Evolutionary conservation across 2,888 invertebrate species (phyloP).

Genomic region (Conistra vaccinii): DNA sequence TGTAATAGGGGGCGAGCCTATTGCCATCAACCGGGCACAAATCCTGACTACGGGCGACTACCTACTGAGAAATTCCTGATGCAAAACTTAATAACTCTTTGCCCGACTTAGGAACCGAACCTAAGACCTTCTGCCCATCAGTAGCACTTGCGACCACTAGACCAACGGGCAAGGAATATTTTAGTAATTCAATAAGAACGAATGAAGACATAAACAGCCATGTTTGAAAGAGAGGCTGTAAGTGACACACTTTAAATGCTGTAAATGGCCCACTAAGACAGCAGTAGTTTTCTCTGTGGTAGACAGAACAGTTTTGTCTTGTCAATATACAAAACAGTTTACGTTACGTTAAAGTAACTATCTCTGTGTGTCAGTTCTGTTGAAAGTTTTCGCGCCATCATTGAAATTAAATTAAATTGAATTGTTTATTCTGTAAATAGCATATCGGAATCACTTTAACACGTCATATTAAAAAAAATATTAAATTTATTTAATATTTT

Average conservation of each 20-base stretch:
- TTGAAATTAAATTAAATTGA: no score
- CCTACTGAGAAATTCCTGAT: neutral
- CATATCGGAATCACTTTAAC: no score
- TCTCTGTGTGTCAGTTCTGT: neutral
- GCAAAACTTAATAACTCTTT: neutral
- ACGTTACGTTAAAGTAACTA: no score
- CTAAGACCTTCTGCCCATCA: neutral
- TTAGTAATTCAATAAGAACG: no score
- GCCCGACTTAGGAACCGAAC: neutral
- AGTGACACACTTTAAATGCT: neutral
- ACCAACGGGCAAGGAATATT: neutral
- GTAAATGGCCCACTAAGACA: neutral
- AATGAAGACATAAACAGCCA: neutral
- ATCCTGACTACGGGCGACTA: neutral
- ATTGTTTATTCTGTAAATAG: no score
- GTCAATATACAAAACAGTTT: neutral
- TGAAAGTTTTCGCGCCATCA: neutral
- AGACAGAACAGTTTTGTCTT: neutral
- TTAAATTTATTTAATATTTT: no score
- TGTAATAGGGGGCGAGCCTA: neutral
- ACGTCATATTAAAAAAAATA: no score
- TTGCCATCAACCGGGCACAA: neutral
- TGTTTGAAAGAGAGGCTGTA: neutral
- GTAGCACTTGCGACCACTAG: neutral
- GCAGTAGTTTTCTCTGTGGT: neutral